phyloP scores from a whole-genome alignment of 1,140 invertebrate genomes.

The Aphaenogaster ashmeadi region DNA sequence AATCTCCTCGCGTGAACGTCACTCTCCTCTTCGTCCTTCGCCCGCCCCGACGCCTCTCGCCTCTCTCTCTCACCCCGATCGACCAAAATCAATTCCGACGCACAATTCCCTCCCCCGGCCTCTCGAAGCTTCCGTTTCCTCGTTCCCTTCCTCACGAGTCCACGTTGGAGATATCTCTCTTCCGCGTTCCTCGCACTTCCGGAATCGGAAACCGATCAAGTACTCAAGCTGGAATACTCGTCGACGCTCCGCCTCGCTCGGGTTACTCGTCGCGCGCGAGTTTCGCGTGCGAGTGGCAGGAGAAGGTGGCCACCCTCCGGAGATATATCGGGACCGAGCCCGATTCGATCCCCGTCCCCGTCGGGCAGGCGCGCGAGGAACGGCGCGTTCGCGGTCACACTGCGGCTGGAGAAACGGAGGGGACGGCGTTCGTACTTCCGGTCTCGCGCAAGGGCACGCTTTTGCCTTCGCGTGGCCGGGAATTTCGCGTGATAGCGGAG shows the following conservation, averaged over 20 bases:
- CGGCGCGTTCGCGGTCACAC: not conserved
- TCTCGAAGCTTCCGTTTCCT: not conserved
- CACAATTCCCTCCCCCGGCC: not conserved
- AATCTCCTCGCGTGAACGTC: constrained; percentile 33
- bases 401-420: constrained; percentile 2
- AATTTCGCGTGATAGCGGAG: constrained; percentile 63
- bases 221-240: not conserved
- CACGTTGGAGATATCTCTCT: not conserved
- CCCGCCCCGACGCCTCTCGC: not conserved
- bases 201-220: not conserved
- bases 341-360: constrained; percentile 29
- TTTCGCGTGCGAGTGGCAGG: constrained; percentile 12
- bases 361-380: not conserved
- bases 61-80: not conserved
- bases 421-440: constrained; percentile 16
- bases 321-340: constrained; percentile 11
- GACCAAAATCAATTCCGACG: not conserved
- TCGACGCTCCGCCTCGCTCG: not conserved
- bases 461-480: constrained; percentile 28
- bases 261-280: not conserved
- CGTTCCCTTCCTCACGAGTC: not conserved
- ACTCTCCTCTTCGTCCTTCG: constrained; percentile 7
- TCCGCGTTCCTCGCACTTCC: not conserved
- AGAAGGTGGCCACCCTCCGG: not conserved
- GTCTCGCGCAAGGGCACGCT: constrained; percentile 36